Conservation (phyloP, 2,113 vertebrate species). For the Damaliscus lunatus region DNA sequence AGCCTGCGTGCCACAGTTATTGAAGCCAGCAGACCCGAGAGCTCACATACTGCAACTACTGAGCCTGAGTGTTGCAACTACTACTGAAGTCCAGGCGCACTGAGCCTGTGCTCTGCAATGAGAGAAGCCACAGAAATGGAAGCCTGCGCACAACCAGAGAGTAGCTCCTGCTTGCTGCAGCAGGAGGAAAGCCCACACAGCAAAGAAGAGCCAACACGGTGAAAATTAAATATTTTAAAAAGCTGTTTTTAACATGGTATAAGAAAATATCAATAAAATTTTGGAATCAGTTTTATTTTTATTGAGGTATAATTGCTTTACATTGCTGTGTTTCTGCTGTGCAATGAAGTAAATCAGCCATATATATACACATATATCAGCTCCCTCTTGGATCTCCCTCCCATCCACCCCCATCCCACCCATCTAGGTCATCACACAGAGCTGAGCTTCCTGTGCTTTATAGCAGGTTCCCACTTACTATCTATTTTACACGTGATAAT, state of each 20-base stretch:
- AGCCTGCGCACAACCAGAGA: background rate
- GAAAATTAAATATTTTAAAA: background rate
- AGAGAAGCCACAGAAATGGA: background rate
- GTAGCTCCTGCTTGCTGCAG: background rate
- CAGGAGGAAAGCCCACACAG: background rate
- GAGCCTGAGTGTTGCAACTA: background rate
- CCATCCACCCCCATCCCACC: rapidly evolving
- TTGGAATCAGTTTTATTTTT: background rate
- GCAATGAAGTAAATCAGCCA: background rate
- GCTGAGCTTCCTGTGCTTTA: background rate
- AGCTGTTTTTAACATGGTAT: background rate
- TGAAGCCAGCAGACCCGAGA: background rate
- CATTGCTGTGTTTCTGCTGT: background rate
- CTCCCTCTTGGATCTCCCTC: background rate
- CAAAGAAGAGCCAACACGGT: background rate
- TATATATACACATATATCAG: background rate
- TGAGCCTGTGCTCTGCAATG: background rate
- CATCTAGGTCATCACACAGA: background rate
- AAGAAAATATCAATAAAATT: background rate
- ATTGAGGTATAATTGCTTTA: background rate
- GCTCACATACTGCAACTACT: background rate
- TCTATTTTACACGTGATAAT: background rate
- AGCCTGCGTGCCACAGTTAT: background rate
- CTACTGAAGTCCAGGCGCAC: rapidly evolving
- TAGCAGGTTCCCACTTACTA: background rate